Conservation (phyloP, 1,140 invertebrate species). For the Pararge aegeria region DNA sequence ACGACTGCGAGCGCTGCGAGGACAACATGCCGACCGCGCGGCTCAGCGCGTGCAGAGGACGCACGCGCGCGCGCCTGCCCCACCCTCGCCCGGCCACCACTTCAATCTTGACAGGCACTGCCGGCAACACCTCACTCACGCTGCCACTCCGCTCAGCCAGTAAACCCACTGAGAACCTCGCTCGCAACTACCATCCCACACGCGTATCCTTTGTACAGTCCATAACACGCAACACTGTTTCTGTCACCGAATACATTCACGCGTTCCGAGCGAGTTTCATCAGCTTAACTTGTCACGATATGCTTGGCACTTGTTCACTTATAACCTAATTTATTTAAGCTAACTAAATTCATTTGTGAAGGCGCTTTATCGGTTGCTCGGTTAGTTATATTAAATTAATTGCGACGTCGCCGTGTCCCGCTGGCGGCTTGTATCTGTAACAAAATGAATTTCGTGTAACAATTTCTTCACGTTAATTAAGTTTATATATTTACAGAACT, state of each 20-base stretch:
- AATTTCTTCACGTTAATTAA: neutral
- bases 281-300: neutral
- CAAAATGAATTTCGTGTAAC: slow-evolving; percentile 22
- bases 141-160: neutral
- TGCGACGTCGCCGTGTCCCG: slow-evolving; percentile 29
- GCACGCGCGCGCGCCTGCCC: slow-evolving; percentile 69
- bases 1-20: slow-evolving; percentile 75
- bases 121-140: neutral
- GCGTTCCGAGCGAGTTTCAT: neutral
- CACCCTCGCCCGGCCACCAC: slow-evolving; percentile 69
- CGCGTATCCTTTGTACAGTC: slow-evolving; percentile 15
- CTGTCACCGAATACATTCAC: slow-evolving; percentile 18
- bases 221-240: slow-evolving; percentile 3
- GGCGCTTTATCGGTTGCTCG: slow-evolving; percentile 61
- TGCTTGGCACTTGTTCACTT: slow-evolving; percentile 50
- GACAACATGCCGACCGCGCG: slow-evolving; percentile 67
- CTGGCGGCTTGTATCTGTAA: slow-evolving; percentile 49
- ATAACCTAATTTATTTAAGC: slow-evolving; percentile 40
- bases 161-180: neutral
- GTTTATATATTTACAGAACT: no score
- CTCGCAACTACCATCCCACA: neutral
- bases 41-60: slow-evolving; percentile 57
- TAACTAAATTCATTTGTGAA: slow-evolving; percentile 55
- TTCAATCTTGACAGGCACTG: slow-evolving; percentile 62
- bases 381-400: slow-evolving; percentile 34